Base-by-base conservation (phyloP, 2,113 vertebrate genomes). In the Plestiodon gilberti region DNA sequence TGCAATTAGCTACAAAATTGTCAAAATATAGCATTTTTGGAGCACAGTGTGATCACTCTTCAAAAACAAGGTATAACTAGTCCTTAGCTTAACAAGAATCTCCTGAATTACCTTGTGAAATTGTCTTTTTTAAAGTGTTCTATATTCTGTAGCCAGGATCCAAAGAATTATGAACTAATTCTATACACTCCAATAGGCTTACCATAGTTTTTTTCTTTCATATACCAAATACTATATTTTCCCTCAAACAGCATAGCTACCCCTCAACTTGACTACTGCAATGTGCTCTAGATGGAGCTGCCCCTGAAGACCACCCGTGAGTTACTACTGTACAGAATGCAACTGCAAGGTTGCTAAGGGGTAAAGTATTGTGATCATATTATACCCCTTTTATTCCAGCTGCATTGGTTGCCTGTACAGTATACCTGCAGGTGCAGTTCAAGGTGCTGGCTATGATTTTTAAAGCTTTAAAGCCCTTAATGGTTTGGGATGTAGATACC, bases 1-100 rank as follows among this genome's bases (percentile, higher is more conserved):
- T 84, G 81, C 62, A 88, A 79, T 88, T 80, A 84, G 55, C 77
- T 84, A 84, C 82, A 84, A 57, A 80, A 88, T 80, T 84, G 59
- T 88, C 87, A 84, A 84, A 88, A 75, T 79, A 84, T 67, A 79
- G 23, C 40, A 78, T 25, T 80, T 88, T 69, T 69, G 55, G n/a
- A 79, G 57, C 38, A 74, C 78, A 73, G 61, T 65, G 69, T 65
- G 81, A 83, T 88, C 40, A 78, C 64, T 78, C 75, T 55, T 71
- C n/a, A 64, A 78, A 83, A 88, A 83, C 67, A 78, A 83, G 64
- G 78, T 77, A 33, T 69, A 75, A 40, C 69, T 30, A 87, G 48
- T 40, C 65, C 20, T 25, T 78, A 62, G 67, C 43, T 78, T 83
- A 83, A 83, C 67, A 83, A 78, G 75, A 64, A 22, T 43, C 40